Base-by-base conservation (phyloP, 2,113 vertebrate genomes). In the Cinclus mexicanus region DNA sequence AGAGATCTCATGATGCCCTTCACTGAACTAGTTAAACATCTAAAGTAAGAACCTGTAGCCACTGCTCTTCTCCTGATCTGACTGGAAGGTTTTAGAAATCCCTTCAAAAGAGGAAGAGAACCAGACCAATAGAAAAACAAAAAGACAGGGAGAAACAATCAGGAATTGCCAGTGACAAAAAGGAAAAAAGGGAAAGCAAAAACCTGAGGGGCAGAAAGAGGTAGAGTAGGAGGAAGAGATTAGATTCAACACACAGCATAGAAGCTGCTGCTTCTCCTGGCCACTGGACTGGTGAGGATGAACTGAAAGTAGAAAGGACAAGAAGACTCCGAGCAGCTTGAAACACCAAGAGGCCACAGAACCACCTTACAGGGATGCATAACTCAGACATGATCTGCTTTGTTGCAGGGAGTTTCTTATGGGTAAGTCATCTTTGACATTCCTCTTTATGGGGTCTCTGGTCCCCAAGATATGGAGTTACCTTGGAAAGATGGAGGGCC, bases 401-500 rank as follows among this genome's bases (percentile, higher is more conserved):
- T 72, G 37, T 20, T 88, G 57, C 98, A 82, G 55, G 81, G 20
- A 92, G 55, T 33, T 94, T 96, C 64, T 65, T 91, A 39, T 61
- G 90, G 97, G 98, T 98, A 94, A 98, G 98, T 94, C 12, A n/a
- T 31, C 46, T 21, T 35, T 37, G 33, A 49, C 28, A 14, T 68
- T 91, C 25, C 37, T 87, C 79, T 70, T 64, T 17, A 33, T 15
- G 37, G 52, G 18, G 10, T 65, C 50, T 89, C n/a, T 55, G 22
- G 49, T 78, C 1, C 35, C 35, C 35, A 37, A 1, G 13, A 50
- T 39, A 22, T 2, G 22, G 46, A 61, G 41, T 81, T 74, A 26
- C 28, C 19, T 87, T 52, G 53, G 69, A 69, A 82, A 81, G 56
- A 23, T 37, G 17, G 23, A 69, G 15, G 8, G 18, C 9, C 33